Conservation (phyloP, 2,113 vertebrate genomes). For the Promerops cafer region DNA sequence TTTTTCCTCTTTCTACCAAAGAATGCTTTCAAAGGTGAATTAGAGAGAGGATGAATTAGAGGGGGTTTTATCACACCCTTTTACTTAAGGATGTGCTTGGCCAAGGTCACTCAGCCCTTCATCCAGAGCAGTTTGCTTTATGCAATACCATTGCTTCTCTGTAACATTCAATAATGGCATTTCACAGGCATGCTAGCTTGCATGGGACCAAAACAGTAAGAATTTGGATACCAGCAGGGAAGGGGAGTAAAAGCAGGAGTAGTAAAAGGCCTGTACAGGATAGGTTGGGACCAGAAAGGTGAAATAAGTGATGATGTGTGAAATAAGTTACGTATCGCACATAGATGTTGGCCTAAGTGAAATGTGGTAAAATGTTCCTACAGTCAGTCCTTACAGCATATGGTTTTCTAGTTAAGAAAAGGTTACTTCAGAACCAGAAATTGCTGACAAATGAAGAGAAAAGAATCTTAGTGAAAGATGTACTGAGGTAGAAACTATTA, state of each 20-base stretch:
- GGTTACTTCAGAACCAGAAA: background rate
- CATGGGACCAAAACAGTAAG: background rate
- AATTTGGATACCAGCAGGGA: background rate
- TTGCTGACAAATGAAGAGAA: background rate
- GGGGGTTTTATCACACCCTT: background rate
- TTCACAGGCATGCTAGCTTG: background rate
- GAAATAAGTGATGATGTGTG: background rate
- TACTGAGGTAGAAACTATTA: background rate
- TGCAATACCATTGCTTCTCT: background rate
- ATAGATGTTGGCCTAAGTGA: background rate
- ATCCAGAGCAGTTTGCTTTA: background rate
- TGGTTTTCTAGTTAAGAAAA: slow-evolving; percentile 2
- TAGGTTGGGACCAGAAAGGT: background rate
- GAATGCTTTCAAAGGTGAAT: background rate
- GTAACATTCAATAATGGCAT: background rate
- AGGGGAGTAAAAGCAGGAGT: background rate
- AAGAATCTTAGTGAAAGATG: slow-evolving; percentile 1
- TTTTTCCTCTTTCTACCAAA: background rate
- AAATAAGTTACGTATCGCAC: background rate
- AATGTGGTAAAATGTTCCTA: background rate
- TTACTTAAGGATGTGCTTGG: background rate
- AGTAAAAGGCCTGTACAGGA: background rate
- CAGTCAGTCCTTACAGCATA: background rate
- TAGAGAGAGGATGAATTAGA: background rate
- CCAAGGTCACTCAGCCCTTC: slow-evolving; percentile 7